Base-by-base conservation (phyloP, 2,888 invertebrate species). In the Mamestra brassicae region DNA sequence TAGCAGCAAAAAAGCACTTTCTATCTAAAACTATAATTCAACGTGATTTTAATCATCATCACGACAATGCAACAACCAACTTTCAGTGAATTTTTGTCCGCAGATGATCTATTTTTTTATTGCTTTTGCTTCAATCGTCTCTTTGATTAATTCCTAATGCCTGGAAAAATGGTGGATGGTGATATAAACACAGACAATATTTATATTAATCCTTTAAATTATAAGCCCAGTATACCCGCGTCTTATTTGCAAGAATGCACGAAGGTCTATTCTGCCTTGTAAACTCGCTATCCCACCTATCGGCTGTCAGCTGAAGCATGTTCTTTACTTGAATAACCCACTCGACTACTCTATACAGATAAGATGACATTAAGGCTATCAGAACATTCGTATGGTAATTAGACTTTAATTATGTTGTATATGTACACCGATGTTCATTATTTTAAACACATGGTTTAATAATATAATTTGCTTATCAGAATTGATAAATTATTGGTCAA, bases 371-470 rank as follows among this genome's bases (percentile, higher is more conserved):
- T 80, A 85, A 62, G 72, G 75, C 80, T 87, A 86, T 86, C 85
- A 74, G 80, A 85, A 83, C 78, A 78, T 85, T 83, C 69, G 78
- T 83, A 88, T 86, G 86, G 62, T 88, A 89, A 88, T 88, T 78
- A 80, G 68, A 58, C 65, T 78, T 86, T 87, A 87, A 89, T 89
- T 84, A 86, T 86, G 74, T 80, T 83, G 82, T 78, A 79, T 85
- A 82, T 85, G 81, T 85, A 80, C 77, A 75, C 70, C 62, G 70
- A 73, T 80, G 72, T 78, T 81, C 80, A 88, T 82, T 83, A 80
- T 81, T 86, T 71, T 81, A 75, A 71, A 74, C 71, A 76, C 66
- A 62, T 65, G 47, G 72, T 52, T 77, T 63, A 64, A 80, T 79
- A 65, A 79, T 68, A 74, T 62, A 62, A 83, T 83, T 77, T 61